phyloP scores from a whole-genome alignment of 2,113 vertebrate species.

The Glareola pratincola region DNA sequence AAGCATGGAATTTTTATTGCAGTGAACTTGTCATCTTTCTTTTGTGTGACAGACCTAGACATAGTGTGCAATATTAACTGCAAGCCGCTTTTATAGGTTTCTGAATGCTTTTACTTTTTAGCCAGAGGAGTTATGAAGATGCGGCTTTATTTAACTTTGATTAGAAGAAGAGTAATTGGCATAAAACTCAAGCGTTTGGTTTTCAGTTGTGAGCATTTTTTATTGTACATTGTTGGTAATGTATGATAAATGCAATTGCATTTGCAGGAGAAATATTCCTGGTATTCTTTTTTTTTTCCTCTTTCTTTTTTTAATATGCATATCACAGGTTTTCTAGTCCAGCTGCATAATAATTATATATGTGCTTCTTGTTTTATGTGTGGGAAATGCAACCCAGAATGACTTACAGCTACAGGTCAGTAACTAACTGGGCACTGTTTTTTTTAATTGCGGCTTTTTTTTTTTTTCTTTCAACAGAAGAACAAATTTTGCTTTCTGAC shows the following conservation, averaged over 20 bases:
- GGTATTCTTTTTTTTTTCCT: not conserved
- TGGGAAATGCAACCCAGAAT: slow-evolving; percentile 32
- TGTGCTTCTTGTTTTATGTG: not conserved
- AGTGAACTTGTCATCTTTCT: slow-evolving; percentile 87
- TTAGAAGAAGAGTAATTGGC: slow-evolving; percentile 64
- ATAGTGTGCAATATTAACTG: slow-evolving; percentile 80
- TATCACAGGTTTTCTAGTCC: slow-evolving; percentile 15
- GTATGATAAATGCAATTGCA: slow-evolving; percentile 36
- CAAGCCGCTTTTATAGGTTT: slow-evolving; percentile 72
- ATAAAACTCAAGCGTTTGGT: slow-evolving; percentile 33
- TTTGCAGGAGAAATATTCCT: slow-evolving; percentile 39
- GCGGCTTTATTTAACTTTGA: slow-evolving; percentile 71
- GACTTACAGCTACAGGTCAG: slow-evolving; percentile 26
- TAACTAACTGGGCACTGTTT: slow-evolving; percentile 26
- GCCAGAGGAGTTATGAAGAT: slow-evolving; percentile 71
- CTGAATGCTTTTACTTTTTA: slow-evolving; percentile 77
- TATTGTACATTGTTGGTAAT: slow-evolving; percentile 47
- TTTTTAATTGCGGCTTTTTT: slow-evolving; percentile 15
- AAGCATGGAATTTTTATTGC: slow-evolving; percentile 90
- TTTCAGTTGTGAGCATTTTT: slow-evolving; percentile 43
- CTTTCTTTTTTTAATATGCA: not conserved
- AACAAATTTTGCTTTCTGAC: slow-evolving; percentile 96
- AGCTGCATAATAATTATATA: slow-evolving; percentile 29
- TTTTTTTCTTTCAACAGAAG: slow-evolving; percentile 80
- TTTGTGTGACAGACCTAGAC: slow-evolving; percentile 84